Conservation (phyloP, 1,140 invertebrate genomes). For the Tachypleus tridentatus region DNA sequence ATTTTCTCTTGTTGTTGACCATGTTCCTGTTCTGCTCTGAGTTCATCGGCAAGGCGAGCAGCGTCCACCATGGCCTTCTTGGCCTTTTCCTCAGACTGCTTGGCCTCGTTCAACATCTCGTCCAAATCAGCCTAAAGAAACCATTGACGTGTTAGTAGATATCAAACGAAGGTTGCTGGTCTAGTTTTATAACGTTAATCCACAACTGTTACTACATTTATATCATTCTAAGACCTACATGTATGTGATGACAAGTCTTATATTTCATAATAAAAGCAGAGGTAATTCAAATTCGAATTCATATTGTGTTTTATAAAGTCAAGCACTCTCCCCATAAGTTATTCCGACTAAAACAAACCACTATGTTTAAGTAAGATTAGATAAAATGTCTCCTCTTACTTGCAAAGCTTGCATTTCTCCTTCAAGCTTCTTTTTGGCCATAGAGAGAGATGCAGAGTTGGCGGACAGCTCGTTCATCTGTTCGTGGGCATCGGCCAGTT, state of each 20-base stretch:
- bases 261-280: too few species aligned
- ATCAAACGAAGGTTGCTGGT: too few species aligned
- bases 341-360: too few species aligned
- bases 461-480: slow-evolving; percentile 90
- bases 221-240: too few species aligned
- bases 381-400: slow-evolving; percentile 32
- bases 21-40: slow-evolving; percentile 97
- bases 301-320: too few species aligned
- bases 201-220: too few species aligned
- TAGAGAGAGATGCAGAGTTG: slow-evolving; percentile 77
- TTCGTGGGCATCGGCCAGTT: slow-evolving; percentile 90
- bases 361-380: too few species aligned
- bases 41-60: slow-evolving; percentile 90
- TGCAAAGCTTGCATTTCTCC: slow-evolving; percentile 92
- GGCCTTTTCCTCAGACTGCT: slow-evolving; percentile 92
- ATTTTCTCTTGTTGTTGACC: slow-evolving; percentile 94
- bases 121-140: slow-evolving; percentile 65
- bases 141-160: neutral
- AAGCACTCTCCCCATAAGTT: too few species aligned
- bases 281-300: too few species aligned
- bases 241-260: too few species aligned
- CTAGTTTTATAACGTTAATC: too few species aligned
- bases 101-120: slow-evolving; percentile 88
- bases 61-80: slow-evolving; percentile 98
- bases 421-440: slow-evolving; percentile 97